phyloP scores from a whole-genome alignment of 2,113 vertebrate genomes.

The Trematocara variabile region DNA sequence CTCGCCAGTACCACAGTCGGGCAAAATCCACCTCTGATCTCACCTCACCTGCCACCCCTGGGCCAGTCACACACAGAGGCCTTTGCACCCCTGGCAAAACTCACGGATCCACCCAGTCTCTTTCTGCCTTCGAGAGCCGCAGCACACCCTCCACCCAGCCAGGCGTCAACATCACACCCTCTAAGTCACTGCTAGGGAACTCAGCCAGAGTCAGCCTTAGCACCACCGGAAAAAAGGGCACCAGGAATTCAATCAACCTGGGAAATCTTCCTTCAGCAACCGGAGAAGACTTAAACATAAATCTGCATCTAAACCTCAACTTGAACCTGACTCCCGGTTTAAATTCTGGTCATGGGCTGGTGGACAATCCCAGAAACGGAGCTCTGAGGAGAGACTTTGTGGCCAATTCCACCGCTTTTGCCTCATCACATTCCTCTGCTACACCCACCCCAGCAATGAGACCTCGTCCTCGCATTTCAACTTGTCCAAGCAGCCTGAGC shows the following conservation, averaged over 20 bases:
- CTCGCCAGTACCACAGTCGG: conserved; percentile 66
- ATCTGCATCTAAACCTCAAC: conserved; percentile 75
- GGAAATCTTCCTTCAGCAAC: conserved; percentile 78
- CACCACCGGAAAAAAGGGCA: conserved; percentile 65
- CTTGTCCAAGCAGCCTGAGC: conserved; percentile 72
- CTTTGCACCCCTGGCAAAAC: conserved; percentile 50
- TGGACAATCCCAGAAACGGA: conserved; percentile 57
- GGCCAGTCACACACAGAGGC: not conserved
- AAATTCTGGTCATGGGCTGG: conserved; percentile 48
- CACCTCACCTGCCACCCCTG: not conserved
- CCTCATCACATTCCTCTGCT: conserved; percentile 49
- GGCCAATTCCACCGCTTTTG: conserved; percentile 43
- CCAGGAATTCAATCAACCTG: conserved; percentile 78
- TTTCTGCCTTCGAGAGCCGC: conserved; percentile 68
- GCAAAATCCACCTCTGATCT: conserved; percentile 37
- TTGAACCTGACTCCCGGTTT: conserved; percentile 69
- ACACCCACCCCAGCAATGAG: conserved; percentile 69
- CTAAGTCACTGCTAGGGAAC: conserved; percentile 73
- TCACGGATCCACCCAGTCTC: conserved; percentile 71
- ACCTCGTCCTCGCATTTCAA: conserved; percentile 77
- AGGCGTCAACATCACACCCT: conserved; percentile 58
- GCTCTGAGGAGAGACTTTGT: conserved; percentile 45
- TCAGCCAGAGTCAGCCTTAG: conserved; percentile 68
- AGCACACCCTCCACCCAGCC: conserved; percentile 44
- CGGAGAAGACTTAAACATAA: conserved; percentile 75